Base-by-base conservation (phyloP, 1,140 invertebrate genomes). In the Caerostris darwini region DNA sequence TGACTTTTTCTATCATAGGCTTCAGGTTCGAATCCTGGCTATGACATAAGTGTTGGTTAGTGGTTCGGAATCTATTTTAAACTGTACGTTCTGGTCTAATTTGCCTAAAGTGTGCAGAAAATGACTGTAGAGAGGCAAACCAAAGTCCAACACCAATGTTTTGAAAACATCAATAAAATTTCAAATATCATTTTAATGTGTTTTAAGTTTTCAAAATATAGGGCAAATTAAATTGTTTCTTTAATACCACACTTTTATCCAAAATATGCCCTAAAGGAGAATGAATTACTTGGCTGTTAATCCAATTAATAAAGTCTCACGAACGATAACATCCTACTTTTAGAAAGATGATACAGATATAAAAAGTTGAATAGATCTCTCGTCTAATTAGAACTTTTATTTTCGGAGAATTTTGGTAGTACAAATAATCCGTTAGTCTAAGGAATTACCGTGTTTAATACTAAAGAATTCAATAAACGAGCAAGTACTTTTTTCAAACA, bases 341-440 rank as follows among this genome's bases (percentile, higher is more conserved):
- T 77, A 34, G 19, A 8, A 14, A 19, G 69, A 34, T 77, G 50
- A 77, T 50, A 77, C 69, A 53, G 69, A 50, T 77, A 77, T 77
- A 50, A 77, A 77, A 77, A 77, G 69, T 34, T 77, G 34, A 34
- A 77, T 77, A 19, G 19, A 77, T 77, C 19, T 34, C 69, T 53
- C 69, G 34, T 12, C 19, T 77, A 77, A 77, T 77, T 77, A 77
- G 7, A 34, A 19, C 69, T 77, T 77, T 34, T 77, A 77, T 77
- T 77, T 77, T 77, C 69, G 53, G 50, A 14, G 19, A 77, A 50
- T 77, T 77, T 77, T 77, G 69, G 69, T 77, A 77, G 50, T 77
- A 77, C 69, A 77, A 77, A 19, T 77, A 77, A 77, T 77, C 69
- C 50, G 69, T 77, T 77, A 77, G 19, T 77, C 69, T 77, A 77